These are phyloP conservation scores for Pinna nobilis DNA, from an alignment of 1,140 invertebrate species.

Conservation along the genomic window DNA sequence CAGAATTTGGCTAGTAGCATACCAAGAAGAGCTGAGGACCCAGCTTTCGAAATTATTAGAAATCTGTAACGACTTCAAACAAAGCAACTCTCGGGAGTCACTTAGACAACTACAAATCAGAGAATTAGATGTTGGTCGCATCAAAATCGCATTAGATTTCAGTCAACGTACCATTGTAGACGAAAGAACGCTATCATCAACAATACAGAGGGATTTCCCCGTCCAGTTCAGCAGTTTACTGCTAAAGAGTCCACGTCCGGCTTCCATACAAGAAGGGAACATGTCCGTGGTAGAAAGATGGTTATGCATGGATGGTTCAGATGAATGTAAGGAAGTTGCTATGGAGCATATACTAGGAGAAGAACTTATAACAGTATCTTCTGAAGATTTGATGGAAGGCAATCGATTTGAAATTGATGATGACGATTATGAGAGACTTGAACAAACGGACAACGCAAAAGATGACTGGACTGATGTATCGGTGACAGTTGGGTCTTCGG, in stretches of 20 bases:
- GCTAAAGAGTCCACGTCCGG: neutral
- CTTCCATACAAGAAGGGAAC: neutral
- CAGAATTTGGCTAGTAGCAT: too few relatives aligned
- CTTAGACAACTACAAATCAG: neutral
- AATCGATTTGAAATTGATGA: constrained; percentile 16
- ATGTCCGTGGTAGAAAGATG: constrained; percentile 2
- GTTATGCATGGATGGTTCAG: constrained; percentile 10
- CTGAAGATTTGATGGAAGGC: neutral
- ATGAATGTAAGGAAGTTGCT: neutral
- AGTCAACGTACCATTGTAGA: neutral
- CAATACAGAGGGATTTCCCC: neutral
- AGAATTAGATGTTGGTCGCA: too few relatives aligned
- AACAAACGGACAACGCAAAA: constrained; percentile 4
- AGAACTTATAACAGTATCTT: neutral
- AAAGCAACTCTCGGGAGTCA: too few relatives aligned
- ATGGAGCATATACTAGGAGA: neutral
- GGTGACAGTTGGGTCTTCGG: neutral
- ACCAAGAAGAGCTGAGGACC: too few relatives aligned
- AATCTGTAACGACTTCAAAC: too few relatives aligned
- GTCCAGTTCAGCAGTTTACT: neutral
- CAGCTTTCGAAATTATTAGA: too few relatives aligned
- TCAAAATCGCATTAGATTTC: too few relatives aligned
- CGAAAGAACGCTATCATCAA: neutral
- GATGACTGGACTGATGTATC: constrained; percentile 9
- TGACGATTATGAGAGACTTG: constrained; percentile 23